A percentile compares a stretch with the other conserved stretches of the same genome.
phyloP scores from a whole-genome alignment of 2,113 vertebrate species.

The Xyrauchen texanus region DNA sequence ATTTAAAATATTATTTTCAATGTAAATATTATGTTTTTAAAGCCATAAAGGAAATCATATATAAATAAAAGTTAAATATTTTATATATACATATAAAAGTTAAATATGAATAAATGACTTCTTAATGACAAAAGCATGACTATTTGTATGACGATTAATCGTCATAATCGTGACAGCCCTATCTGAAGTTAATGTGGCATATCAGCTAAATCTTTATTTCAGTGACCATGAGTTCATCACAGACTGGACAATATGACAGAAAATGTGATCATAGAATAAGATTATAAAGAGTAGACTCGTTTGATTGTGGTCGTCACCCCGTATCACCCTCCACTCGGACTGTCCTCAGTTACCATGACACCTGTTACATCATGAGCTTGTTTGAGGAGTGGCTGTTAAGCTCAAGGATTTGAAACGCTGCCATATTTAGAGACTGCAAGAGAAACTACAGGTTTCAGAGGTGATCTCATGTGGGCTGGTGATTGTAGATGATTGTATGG shows the following conservation, averaged over 20 bases:
- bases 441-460: neutral
- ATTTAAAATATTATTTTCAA: too few relatives aligned
- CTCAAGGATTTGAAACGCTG: neutral
- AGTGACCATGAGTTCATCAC: too few relatives aligned
- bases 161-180: too few relatives aligned
- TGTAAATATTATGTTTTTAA: too few relatives aligned
- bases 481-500: neutral
- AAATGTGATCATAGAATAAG: neutral
- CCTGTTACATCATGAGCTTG: conserved; percentile 20
- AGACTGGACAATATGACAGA: too few relatives aligned
- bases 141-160: neutral
- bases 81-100: too few relatives aligned
- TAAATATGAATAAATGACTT: too few relatives aligned
- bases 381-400: neutral
- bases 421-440: neutral
- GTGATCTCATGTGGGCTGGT: neutral
- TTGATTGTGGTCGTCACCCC: too few relatives aligned
- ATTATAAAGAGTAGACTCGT: neutral
- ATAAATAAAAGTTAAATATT: too few relatives aligned
- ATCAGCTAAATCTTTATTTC: neutral
- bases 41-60: too few relatives aligned
- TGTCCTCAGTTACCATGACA: conserved; percentile 17
- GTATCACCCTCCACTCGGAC: neutral
- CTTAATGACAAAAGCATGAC: too few relatives aligned
- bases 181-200: too few relatives aligned